Base-by-base conservation (phyloP, 2,113 vertebrate species). In the Bambusicola thoracicus region DNA sequence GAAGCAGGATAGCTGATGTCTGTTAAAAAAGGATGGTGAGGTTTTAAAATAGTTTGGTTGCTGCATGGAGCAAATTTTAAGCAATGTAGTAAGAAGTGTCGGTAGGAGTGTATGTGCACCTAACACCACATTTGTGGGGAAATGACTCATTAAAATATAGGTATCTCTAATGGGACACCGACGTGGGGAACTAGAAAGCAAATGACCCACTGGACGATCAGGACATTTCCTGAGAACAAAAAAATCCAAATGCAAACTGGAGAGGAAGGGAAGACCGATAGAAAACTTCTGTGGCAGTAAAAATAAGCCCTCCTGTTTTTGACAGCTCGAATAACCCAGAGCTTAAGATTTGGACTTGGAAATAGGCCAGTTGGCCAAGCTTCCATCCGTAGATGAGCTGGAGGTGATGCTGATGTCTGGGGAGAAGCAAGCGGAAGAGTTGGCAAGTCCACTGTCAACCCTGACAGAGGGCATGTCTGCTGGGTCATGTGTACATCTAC, bases 11-110 rank as follows among this genome's bases (percentile, higher is more conserved):
- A 97, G 97, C 95, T 97, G 96, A 97, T 97, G 95, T 96, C 95
- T 96, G 96, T 97, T 97, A 97, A 97, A 97, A 97, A 97, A 95
- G 93, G 92, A 96, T 97, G 96, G 66, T 65, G 20, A 96, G 95
- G 91, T 96, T 96, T 97, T 97, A 97, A 98, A 98, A 98, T 97
- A 98, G 97, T 97, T 97, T 96, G 89, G 97, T 97, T 95, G 92
- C 94, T 97, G 95, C 92, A 62, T 94, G 92, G 89, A 97, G 91
- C 91, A 68, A 95, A 84, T 96, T 97, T 93, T 84, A 94, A 97
- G 93, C 5, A 25, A 91, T 95, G 68, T 46, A 95, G 97, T 95
- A 95, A 93, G 92, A 96, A 97, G 89, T 91, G 90, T 41, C 95
- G 96, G 97, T 97, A 96, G 92, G 87, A 96, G 89, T 51, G 55